phyloP scores from a whole-genome alignment of 2,888 invertebrate species.

The Phalangium opilio region DNA sequence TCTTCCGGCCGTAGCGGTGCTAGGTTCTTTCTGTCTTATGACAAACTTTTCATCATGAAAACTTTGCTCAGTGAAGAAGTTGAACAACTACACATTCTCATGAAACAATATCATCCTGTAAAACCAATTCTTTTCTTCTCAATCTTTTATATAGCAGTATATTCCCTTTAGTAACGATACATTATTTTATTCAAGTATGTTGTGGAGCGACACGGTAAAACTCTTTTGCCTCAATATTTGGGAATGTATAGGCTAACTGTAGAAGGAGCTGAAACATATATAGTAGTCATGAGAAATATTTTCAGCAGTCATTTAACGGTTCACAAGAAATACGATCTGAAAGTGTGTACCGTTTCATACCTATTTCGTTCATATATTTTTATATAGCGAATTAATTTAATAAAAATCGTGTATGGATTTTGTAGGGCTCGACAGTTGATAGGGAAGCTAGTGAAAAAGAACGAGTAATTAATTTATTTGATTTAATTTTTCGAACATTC shows the following conservation, averaged over 20 bases:
- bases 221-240: conserved; percentile 91
- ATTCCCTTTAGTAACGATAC: conserved; percentile 3
- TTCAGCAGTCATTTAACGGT: conserved; percentile 52
- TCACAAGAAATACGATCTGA: conserved; percentile 75
- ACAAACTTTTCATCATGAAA: conserved; percentile 86
- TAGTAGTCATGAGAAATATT: conserved; percentile 91
- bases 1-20: conserved; percentile 86
- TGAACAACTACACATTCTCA: conserved; percentile 94
- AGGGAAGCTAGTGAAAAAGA: conserved; percentile 97
- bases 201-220: conserved; percentile 94
- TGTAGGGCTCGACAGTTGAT: conserved; percentile 84
- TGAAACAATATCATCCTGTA: conserved; percentile 97
- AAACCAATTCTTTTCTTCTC: too few relatives aligned
- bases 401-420: too few relatives aligned
- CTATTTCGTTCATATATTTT: too few relatives aligned
- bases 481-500: too few relatives aligned
- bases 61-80: conserved; percentile 98
- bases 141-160: too few relatives aligned
- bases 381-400: too few relatives aligned
- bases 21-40: conserved; percentile 88
- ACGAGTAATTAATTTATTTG: conserved; percentile 33
- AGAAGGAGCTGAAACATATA: conserved; percentile 90
- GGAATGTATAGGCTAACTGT: conserved; percentile 98
- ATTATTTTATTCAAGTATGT: conserved; percentile 55
- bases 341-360: conserved; percentile 36